Conservation (phyloP, 2,113 vertebrate species). For the Erythrolamprus reginae region DNA sequence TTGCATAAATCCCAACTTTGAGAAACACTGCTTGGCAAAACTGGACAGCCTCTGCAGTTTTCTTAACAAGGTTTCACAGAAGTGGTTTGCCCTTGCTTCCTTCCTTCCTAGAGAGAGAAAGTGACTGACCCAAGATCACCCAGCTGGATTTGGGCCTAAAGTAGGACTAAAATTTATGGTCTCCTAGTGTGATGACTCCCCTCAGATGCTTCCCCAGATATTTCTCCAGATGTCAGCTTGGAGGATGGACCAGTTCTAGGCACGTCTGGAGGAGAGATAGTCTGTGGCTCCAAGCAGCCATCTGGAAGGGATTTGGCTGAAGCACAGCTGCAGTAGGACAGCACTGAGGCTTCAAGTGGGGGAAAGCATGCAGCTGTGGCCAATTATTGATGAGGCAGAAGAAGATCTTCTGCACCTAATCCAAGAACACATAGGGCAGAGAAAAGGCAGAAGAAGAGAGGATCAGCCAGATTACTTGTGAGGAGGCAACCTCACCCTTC, state of each 20-base stretch:
- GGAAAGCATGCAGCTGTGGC: background rate
- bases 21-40: background rate
- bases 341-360: background rate
- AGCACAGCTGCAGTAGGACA: background rate
- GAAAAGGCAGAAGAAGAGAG: background rate
- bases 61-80: background rate
- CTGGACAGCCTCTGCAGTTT: background rate
- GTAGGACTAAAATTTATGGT: background rate
- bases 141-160: background rate
- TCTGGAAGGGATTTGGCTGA: background rate
- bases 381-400: background rate
- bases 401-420: background rate
- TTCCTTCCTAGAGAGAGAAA: background rate
- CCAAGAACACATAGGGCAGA: background rate
- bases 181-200: background rate
- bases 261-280: background rate
- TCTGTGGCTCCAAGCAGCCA: background rate
- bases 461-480: no score
- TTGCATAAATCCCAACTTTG: background rate
- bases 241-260: background rate
- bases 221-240: background rate
- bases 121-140: background rate
- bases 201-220: background rate
- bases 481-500: background rate
- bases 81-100: background rate